These are phyloP conservation scores for Luperina testacea DNA, from an alignment of 2,888 invertebrate species.

Conservation along the genomic window DNA sequence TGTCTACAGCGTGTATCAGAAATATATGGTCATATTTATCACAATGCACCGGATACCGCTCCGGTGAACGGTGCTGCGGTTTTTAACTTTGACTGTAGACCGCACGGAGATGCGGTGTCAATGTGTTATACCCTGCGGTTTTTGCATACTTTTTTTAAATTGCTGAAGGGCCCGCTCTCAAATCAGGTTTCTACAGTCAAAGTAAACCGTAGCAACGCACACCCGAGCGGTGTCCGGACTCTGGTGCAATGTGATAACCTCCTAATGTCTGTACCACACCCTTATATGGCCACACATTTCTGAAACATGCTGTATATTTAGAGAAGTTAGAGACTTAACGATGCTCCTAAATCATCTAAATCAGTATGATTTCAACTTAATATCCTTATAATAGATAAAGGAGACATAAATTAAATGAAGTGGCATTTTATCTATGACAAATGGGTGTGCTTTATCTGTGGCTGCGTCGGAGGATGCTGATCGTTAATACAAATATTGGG, in stretches of 20 bases:
- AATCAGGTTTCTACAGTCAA: neutral
- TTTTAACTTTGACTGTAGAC: neutral
- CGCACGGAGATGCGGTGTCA: neutral
- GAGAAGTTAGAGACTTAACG: slow-evolving; percentile 23
- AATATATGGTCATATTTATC: neutral
- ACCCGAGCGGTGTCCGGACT: too few species aligned
- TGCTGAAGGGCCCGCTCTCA: neutral
- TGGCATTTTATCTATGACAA: slow-evolving; percentile 80
- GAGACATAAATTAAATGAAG: slow-evolving; percentile 70
- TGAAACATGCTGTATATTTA: neutral
- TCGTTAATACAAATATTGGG: slow-evolving; percentile 66
- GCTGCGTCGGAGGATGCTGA: slow-evolving; percentile 58
- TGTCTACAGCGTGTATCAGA: neutral
- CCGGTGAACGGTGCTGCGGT: neutral
- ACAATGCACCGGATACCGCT: neutral
- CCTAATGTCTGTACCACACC: neutral
- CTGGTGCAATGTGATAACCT: too few species aligned
- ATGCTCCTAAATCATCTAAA: slow-evolving; percentile 44
- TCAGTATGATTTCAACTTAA: slow-evolving; percentile 38
- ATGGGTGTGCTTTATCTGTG: slow-evolving; percentile 75
- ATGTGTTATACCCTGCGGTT: neutral
- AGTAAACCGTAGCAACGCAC: neutral
- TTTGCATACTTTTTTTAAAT: neutral
- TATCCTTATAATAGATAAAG: slow-evolving; percentile 60
- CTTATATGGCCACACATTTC: neutral